Conservation (phyloP, 2,113 vertebrate species). For the Meleagris gallopavo region DNA sequence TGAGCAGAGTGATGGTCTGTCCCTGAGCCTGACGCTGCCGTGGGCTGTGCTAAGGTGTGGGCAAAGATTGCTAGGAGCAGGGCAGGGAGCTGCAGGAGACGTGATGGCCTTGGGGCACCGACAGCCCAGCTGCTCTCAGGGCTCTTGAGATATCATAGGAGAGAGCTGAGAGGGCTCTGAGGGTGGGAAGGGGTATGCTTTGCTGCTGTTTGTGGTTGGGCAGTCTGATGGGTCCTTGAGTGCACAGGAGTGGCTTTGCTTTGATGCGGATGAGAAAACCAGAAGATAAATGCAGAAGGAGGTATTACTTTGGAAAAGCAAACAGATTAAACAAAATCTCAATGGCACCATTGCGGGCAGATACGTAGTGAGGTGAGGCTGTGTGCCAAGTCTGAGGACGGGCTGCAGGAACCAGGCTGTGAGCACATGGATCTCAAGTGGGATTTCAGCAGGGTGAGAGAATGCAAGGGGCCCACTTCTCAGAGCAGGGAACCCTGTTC, state of each 20-base stretch:
- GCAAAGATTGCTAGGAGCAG: no score
- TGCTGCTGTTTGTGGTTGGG: neutral
- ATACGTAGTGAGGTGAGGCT: fast-evolving
- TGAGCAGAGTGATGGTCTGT: neutral
- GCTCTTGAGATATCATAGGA: neutral
- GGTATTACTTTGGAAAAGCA: neutral
- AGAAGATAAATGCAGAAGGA: neutral
- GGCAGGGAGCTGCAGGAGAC: neutral
- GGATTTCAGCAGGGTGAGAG: neutral
- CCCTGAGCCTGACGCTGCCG: fast-evolving
- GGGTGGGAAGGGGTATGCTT: fast-evolving
- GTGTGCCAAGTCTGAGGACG: neutral
- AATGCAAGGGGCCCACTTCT: fast-evolving
- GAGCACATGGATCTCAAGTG: fast-evolving
- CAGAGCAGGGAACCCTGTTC: neutral
- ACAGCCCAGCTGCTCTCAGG: neutral
- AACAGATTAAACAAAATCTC: neutral
- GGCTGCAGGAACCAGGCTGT: neutral
- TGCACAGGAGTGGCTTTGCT: neutral
- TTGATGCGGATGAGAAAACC: neutral
- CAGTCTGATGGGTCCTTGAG: neutral
- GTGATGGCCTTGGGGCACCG: no score
- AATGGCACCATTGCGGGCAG: neutral
- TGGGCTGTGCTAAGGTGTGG: fast-evolving
- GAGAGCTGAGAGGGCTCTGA: neutral